These are phyloP conservation scores for Cyclina sinensis DNA, from an alignment of 1,140 invertebrate genomes.

Conservation along the genomic window DNA sequence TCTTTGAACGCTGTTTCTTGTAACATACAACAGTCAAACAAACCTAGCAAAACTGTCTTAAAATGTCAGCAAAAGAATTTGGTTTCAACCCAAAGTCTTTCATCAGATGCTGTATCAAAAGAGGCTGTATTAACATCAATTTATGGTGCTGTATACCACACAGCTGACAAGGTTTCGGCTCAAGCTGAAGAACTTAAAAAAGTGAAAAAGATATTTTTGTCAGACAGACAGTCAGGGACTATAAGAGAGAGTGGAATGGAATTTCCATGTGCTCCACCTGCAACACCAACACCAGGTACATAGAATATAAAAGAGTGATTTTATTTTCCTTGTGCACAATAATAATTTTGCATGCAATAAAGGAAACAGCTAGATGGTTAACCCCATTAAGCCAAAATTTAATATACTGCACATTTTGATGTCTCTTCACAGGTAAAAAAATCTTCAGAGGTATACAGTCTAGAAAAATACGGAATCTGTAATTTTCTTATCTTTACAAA, in stretches of 20 bases:
- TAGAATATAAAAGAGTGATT: too few species aligned
- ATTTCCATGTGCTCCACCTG: constrained; percentile 83
- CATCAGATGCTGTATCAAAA: constrained; percentile 23
- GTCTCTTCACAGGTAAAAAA: too few species aligned
- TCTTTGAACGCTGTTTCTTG: constrained; percentile 48
- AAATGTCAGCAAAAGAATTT: constrained; percentile 35
- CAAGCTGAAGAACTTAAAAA: constrained; percentile 63
- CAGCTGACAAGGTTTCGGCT: constrained; percentile 42
- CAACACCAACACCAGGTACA: constrained; percentile 82
- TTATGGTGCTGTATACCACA: constrained; percentile 56
- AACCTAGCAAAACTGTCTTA: not conserved
- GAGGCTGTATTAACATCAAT: constrained; percentile 52
- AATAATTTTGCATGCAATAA: too few species aligned
- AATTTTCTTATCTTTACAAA: too few species aligned
- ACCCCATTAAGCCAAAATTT: too few species aligned
- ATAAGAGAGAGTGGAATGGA: constrained; percentile 78
- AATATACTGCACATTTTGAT: too few species aligned
- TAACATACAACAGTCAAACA: constrained; percentile 26
- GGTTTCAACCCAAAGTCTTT: not conserved
- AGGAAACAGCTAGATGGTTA: too few species aligned
- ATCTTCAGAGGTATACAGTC: too few species aligned
- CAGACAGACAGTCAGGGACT: constrained; percentile 81
- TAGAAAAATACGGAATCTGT: too few species aligned
- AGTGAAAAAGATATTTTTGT: constrained; percentile 80
- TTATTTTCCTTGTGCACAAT: too few species aligned